Base-by-base conservation (phyloP, 2,888 invertebrate species). In the Drosophila emarginata region DNA sequence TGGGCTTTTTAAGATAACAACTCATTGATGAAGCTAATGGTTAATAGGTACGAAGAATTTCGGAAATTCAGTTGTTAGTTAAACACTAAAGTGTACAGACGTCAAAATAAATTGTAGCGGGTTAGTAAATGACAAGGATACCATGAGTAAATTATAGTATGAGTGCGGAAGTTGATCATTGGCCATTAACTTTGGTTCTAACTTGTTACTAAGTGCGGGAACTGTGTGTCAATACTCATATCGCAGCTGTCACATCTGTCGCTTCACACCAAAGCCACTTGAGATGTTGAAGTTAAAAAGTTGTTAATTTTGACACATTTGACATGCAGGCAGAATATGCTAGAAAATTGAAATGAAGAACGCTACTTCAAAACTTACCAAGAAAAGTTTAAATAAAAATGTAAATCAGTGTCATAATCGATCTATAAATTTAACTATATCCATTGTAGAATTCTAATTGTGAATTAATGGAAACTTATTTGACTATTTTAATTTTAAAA, bases 211-310 rank as follows among this genome's bases (percentile, higher is more conserved):
- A 45, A 52, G 12, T n/a, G 23, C n/a, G n/a, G 52, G n/a, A 26
- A 52, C 52, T 26, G 52, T 26, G 14, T n/a, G 52, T 14, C 7
- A 26, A 52, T 14, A 7, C 26, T 52, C 7, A 14, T 26, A 52
- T 52, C 52, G 28, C 52, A 26, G 26, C 52, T 52, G 52, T 50
- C 50, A 21, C 50, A 50, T 50, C 50, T 50, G 50, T 52, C 52
- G 26, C 26, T 11, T 21, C 9, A 45, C 18, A 45, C 52, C 7
- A 2, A 52, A 26, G n/a, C 23, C 52, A 56, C 54, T 56, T 36
- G 18, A 15, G 28, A 32, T 12, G 32, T 59, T 36, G 11, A 45
- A 45, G 45, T 45, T 21, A 7, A 15, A 18, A 18, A 45, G 9
- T 9, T 7, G 18, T 15, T 45, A 18, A 21, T 45, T 45, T 45